A percentile compares a stretch with the other conserved stretches of the same genome.
Evolutionary conservation across 2,888 invertebrate species (phyloP).

Genomic region (Pemphredon lugubris): DNA sequence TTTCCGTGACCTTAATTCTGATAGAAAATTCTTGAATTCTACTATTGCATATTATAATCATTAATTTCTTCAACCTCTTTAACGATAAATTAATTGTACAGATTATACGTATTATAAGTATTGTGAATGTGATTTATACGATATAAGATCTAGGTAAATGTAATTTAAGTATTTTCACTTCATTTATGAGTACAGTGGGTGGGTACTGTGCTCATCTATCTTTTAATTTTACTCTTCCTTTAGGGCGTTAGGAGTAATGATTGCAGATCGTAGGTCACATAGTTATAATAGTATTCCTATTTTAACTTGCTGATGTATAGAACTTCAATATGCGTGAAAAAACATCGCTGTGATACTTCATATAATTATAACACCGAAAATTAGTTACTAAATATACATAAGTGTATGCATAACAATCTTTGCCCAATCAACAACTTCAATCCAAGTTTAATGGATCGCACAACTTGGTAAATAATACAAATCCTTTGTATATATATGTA

Average conservation of each 20-base stretch:
- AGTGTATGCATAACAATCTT: neutral
- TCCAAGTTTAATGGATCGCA: constrained; percentile 3
- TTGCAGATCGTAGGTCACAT: constrained; percentile 19
- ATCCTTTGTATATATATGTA: constrained; percentile 24
- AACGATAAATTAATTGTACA: constrained; percentile 18
- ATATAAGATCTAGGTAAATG: constrained; percentile 22
- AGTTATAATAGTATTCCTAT: constrained; percentile 22
- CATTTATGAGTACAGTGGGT: constrained; percentile 17
- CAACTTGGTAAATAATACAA: constrained; percentile 13
- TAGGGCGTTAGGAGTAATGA: constrained; percentile 18
- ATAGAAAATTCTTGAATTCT: neutral
- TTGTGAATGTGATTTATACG: constrained; percentile 37
- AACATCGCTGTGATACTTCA: constrained; percentile 46
- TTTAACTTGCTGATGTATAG: constrained; percentile 26
- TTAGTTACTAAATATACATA: constrained; percentile 32
- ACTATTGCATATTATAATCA: neutral
- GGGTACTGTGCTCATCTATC: constrained; percentile 24
- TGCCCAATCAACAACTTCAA: constrained; percentile 12
- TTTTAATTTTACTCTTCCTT: constrained; percentile 19
- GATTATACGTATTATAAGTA: constrained; percentile 20
- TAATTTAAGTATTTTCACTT: constrained; percentile 13
- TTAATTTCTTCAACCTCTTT: neutral
- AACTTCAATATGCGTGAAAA: constrained; percentile 22
- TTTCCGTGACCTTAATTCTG: neutral
- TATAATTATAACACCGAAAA: constrained; percentile 34